Evolutionary conservation across 2,113 vertebrate species (phyloP).

Genomic region (Pungitius pungitius): DNA sequence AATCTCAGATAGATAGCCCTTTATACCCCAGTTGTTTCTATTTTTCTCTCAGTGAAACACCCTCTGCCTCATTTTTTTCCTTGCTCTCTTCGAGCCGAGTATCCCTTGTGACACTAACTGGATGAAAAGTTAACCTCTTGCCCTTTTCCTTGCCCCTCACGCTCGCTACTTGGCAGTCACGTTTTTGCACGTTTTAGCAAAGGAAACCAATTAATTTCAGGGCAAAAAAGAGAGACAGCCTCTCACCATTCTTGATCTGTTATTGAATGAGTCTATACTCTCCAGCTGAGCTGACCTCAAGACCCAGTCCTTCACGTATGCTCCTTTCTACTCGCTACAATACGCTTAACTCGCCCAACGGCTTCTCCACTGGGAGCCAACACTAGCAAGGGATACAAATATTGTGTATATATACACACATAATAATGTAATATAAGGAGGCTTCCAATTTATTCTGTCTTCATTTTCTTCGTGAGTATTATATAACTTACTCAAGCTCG

Average conservation of each 20-base stretch:
- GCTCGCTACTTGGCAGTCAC: conserved; percentile 27
- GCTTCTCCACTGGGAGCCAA: conserved; percentile 46
- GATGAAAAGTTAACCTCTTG: conserved; percentile 64
- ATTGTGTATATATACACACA: conserved; percentile 45
- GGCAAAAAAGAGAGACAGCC: conserved; percentile 46
- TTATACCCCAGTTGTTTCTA: conserved; percentile 40
- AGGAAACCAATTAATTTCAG: conserved; percentile 73
- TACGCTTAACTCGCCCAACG: conserved; percentile 36
- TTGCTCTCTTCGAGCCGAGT: conserved; percentile 41
- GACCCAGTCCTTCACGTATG: conserved; percentile 13
- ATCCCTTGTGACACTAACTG: conserved; percentile 54
- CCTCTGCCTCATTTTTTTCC: conserved; percentile 42
- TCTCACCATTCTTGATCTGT: conserved; percentile 55
- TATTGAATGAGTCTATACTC: conserved; percentile 52
- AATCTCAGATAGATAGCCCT: conserved; percentile 46
- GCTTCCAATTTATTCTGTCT: conserved; percentile 40
- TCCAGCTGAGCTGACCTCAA: conserved; percentile 59
- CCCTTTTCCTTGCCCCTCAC: conserved; percentile 32
- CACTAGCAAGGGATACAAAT: conserved; percentile 35
- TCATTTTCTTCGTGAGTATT: conserved; percentile 55
- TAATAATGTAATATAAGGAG: conserved; percentile 24
- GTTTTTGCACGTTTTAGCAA: conserved; percentile 48
- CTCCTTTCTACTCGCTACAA: conserved; percentile 14
- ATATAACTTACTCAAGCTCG: conserved; percentile 49
- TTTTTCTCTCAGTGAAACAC: conserved; percentile 15